Evolutionary conservation across 2,888 invertebrate species (phyloP), one percentile per base, ranked within the genome.

Genomic region (Meganola albula): DNA sequence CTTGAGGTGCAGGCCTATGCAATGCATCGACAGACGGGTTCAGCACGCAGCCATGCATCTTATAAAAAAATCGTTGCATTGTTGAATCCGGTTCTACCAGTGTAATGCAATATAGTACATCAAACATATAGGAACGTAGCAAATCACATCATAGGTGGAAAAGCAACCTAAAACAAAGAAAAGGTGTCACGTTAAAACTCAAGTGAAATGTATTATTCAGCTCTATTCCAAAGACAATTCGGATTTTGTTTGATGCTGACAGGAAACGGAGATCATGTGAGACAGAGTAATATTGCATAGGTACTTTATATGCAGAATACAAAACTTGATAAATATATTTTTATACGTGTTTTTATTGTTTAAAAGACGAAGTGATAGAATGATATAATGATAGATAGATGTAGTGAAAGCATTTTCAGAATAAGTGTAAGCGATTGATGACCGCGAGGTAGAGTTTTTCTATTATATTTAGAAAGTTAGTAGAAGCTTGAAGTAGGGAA

Each of bases 121-220:
- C n/a, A n/a, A 32, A n/a, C 18, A 44, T 26, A 27, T 34, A 36
- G n/a, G 26, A 40, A 43, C 40, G 45, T 48, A 40, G 44, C 37
- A 35, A 34, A 28, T 37, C 37, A 44, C 51, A 29, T 33, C 42
- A 45, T 58, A 54, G 61, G 57, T n/a, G n/a, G 54, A 62, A 54
- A 46, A 53, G 49, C 44, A 47, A 57, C 39, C 45, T 43, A 58
- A 65, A 65, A 72, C 70, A 72, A 72, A 71, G 70, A 57, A 60
- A 53, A 68, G 67, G 69, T 72, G 72, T 70, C 71, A 69, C 58
- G 70, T 74, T 69, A 69, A 70, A 67, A 70, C 70, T 71, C 63
- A 66, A 71, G 69, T 63, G 71, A 64, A 65, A 73, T 74, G 74
- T 73, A 61, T 73, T 74, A 74, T 74, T 74, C 74, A 73, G 63